Conservation (phyloP, 2,797 vertebrate genomes). For the Clarias platycephalus region DNA sequence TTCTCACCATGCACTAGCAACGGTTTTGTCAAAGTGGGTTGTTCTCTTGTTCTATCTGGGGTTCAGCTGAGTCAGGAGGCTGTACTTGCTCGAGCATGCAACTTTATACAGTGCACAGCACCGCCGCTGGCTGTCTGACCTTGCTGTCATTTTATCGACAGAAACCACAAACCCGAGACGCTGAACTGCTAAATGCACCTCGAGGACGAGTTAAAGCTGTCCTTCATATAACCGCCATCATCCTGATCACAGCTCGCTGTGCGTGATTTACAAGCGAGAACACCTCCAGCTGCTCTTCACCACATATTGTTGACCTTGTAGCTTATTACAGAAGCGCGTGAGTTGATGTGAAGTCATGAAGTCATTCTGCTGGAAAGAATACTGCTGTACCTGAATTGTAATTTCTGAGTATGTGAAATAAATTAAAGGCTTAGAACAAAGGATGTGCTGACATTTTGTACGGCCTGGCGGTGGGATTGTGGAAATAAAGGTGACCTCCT, state of each 20-base stretch:
- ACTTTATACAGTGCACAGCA: conserved; percentile 10
- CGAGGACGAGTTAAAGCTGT: conserved; percentile 24
- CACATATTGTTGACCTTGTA: conserved; percentile 8
- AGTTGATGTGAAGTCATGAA: conserved; percentile 13
- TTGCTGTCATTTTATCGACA: conserved; percentile 44
- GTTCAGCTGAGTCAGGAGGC: conserved; percentile 22
- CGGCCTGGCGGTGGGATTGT: background rate
- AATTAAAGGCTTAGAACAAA: background rate
- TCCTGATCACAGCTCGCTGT: conserved; percentile 1
- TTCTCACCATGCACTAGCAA: background rate
- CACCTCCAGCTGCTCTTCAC: conserved; percentile 2
- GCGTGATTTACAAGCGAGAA: conserved; percentile 18
- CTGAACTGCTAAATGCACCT: conserved; percentile 19
- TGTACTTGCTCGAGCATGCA: conserved; percentile 18
- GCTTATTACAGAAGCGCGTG: background rate
- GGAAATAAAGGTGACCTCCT: background rate
- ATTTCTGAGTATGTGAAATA: background rate
- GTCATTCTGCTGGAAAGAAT: conserved; percentile 7
- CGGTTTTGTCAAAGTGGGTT: background rate
- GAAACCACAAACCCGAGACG: conserved; percentile 20
- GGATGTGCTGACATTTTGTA: background rate
- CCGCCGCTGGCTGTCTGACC: conserved; percentile 41
- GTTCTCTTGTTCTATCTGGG: conserved; percentile 4
- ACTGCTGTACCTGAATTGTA: background rate
- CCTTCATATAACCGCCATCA: conserved; percentile 22